phyloP scores from a whole-genome alignment of 2,797 vertebrate species.

The Crenuchus spilurus region DNA sequence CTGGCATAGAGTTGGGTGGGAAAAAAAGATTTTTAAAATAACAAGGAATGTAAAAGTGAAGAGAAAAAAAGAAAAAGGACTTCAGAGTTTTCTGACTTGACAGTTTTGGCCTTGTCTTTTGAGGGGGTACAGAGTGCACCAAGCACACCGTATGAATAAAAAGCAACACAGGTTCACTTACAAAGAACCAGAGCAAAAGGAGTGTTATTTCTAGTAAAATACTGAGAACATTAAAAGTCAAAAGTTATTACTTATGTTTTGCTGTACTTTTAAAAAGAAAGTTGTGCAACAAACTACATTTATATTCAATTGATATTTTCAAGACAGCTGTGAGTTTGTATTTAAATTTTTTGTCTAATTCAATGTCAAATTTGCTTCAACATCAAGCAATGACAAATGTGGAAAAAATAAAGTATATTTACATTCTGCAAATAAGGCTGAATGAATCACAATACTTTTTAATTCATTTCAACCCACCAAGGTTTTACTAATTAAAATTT shows the following conservation, averaged over 20 bases:
- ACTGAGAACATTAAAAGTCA: too few species aligned
- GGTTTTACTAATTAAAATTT: too few species aligned
- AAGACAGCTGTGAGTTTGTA: too few species aligned
- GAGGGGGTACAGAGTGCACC: not conserved
- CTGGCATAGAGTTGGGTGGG: not conserved
- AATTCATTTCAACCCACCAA: not conserved
- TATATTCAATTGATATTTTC: too few species aligned
- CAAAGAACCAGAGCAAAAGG: not conserved
- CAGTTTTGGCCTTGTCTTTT: slow-evolving; percentile 5
- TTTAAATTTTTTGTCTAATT: too few species aligned
- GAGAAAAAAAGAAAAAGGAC: not conserved
- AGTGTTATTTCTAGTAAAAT: not conserved
- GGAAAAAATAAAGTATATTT: not conserved
- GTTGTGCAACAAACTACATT: too few species aligned
- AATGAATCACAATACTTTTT: not conserved
- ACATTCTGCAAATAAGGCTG: not conserved
- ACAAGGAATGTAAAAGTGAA: not conserved
- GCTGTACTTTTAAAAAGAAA: too few species aligned
- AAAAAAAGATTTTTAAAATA: not conserved
- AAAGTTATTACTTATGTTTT: too few species aligned
- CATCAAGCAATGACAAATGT: not conserved
- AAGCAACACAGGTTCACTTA: not conserved
- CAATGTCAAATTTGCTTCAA: not conserved
- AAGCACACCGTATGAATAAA: slow-evolving; percentile 10
- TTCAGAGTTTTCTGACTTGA: not conserved